Evolutionary conservation across 2,797 vertebrate genomes (phyloP), one percentile per base, ranked within the genome.

Genomic region (Steatocranus sp.): DNA sequence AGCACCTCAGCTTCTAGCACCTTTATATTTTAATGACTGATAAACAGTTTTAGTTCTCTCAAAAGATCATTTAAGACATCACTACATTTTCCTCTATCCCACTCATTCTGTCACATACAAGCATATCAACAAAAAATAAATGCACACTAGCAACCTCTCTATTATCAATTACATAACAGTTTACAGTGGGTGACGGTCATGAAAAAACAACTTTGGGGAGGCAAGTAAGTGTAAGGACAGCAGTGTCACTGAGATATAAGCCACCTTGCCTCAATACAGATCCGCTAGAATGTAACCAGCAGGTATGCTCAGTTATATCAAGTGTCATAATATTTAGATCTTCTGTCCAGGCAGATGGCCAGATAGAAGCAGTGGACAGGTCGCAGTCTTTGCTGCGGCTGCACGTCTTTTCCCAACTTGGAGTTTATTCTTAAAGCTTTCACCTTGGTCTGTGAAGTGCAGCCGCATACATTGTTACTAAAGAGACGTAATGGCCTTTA

Each of bases 301-400:
- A 95, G 93, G 93, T 96, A 91, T 11, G 73, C 87, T 96, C 92
- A 82, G 91, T 96, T 93, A 95, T 93, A 91, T 94, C 84, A 79
- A 87, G 80, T 96, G 96, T 96, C 96, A 95, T 94, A 96, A 97
- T 96, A 97, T 97, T 97, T 96, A 93, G 91, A 91, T 84, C 78
- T 91, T 91, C 81, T 74, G 80, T 89, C 91, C 90, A 93, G 93
- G 91, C 94, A 78, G 66, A 83, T 90, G 89, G 94, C 92, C 95
- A 95, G 91, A 93, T 89, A 92, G 89, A 81, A 87, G 89, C 80
- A 79, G 81, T 54, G 86, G 92, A 92, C 86, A 86, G 89, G 86
- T 93, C 49, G 11, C 77, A 54, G 80, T 85, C 34, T 34, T 53
- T 46, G 41, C 87, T 83, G 53, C 83, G 15, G 12, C 84, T 81